These are phyloP conservation scores for Meiosimyza platycephala DNA, from an alignment of 2,888 invertebrate species.

Conservation along the genomic window DNA sequence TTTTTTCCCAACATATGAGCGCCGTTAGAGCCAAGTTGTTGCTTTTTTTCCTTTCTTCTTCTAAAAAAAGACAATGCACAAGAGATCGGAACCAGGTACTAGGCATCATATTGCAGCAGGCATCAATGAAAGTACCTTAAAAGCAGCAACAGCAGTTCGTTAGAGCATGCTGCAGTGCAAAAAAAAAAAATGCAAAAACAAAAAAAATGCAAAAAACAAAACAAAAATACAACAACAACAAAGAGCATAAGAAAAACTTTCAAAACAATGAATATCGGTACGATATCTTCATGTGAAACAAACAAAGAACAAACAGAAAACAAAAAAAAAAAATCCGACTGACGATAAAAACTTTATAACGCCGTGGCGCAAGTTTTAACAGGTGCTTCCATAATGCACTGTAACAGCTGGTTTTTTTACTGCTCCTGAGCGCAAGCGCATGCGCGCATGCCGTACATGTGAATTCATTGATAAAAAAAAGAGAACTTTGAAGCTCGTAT, in stretches of 20 bases:
- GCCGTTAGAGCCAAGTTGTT: conserved; percentile 16
- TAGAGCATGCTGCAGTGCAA: background rate
- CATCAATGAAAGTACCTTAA: conserved; percentile 30
- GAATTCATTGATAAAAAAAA: no score
- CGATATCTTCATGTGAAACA: no score
- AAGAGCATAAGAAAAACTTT: conserved; percentile 5
- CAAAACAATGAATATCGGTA: no score
- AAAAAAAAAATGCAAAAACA: background rate
- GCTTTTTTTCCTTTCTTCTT: background rate
- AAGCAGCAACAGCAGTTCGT: conserved; percentile 15
- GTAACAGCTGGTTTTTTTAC: conserved; percentile 45
- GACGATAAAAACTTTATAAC: no score
- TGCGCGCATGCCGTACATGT: no score
- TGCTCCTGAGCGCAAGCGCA: no score
- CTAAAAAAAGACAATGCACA: no score
- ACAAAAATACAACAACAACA: background rate
- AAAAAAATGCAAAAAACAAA: background rate
- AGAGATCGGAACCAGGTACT: no score
- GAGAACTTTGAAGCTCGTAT: no score
- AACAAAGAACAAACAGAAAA: no score
- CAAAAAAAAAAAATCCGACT: no score
- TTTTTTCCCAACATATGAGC: conserved; percentile 15
- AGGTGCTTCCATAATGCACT: conserved; percentile 11
- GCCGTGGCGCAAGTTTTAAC: no score
- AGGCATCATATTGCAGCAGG: background rate